A percentile compares a stretch with the other conserved stretches of the same genome.
Evolutionary conservation across 2,888 invertebrate species (phyloP).

Genomic region (Melitaea athalia): DNA sequence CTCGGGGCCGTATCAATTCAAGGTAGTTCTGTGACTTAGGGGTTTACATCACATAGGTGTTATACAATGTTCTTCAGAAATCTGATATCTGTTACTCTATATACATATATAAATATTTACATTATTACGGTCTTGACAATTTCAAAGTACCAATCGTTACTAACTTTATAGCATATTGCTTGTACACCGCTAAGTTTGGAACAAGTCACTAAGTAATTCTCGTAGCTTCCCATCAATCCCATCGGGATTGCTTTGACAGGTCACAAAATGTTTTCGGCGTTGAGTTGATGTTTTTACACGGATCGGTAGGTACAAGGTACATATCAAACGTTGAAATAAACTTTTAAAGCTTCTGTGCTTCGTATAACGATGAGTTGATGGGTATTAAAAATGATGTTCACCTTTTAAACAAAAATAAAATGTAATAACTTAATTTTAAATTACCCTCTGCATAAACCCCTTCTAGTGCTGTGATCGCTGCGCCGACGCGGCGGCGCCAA

Average conservation of each 20-base stretch:
- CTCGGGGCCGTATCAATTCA: no score
- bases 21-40: neutral
- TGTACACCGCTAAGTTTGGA: slow-evolving; percentile 36
- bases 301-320: slow-evolving; percentile 7
- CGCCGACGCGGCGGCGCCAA: no score
- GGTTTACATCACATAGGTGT: neutral
- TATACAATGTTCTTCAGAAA: slow-evolving; percentile 1
- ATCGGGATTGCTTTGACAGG: slow-evolving; percentile 45
- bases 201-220: slow-evolving; percentile 52
- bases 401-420: neutral
- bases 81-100: slow-evolving; percentile 19
- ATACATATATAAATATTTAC: slow-evolving; percentile 9
- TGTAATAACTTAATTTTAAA: neutral
- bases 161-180: slow-evolving; percentile 34
- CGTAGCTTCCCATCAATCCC: slow-evolving; percentile 38
- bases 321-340: neutral
- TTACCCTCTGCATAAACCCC: no score
- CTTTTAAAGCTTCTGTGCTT: neutral
- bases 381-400: neutral
- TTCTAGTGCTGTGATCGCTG: no score
- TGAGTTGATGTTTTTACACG: slow-evolving; percentile 15
- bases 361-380: neutral
- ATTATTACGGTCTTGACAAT: slow-evolving; percentile 21
- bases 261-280: slow-evolving; percentile 22
- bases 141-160: slow-evolving; percentile 37